Evolutionary conservation across 2,888 invertebrate genomes (phyloP).

Genomic region (Anaspis maculata): DNA sequence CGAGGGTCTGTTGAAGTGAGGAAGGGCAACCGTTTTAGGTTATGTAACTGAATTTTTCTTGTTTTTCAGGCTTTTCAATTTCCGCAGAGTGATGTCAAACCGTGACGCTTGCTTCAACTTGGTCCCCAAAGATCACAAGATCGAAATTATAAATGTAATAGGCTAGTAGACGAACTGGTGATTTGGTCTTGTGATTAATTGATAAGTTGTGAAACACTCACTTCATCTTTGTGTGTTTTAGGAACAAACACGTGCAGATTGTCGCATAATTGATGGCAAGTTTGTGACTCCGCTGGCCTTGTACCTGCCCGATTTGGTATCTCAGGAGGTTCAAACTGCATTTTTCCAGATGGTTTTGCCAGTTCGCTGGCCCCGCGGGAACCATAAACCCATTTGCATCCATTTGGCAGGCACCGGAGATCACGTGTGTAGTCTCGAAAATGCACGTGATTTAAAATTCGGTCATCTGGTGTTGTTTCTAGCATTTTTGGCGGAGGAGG

Average conservation of each 20-base stretch:
- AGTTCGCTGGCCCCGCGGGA: slow-evolving; percentile 60
- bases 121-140: slow-evolving; percentile 73
- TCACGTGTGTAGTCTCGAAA: slow-evolving; percentile 56
- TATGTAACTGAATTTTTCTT: neutral
- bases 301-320: slow-evolving; percentile 79
- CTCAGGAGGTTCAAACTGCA: slow-evolving; percentile 72
- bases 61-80: slow-evolving; percentile 76
- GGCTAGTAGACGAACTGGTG: slow-evolving; percentile 9
- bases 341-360: slow-evolving; percentile 81
- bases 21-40: neutral
- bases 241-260: slow-evolving; percentile 68
- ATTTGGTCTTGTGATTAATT: too few species aligned
- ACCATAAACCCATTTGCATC: slow-evolving; percentile 76
- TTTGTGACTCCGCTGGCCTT: slow-evolving; percentile 78
- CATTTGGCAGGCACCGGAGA: slow-evolving; percentile 98
- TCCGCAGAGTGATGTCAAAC: slow-evolving; percentile 78
- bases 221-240: slow-evolving; percentile 40
- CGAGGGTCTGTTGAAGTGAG: slow-evolving; percentile 72
- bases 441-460: neutral
- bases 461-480: slow-evolving; percentile 19
- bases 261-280: slow-evolving; percentile 73
- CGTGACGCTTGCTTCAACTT: slow-evolving; percentile 75
- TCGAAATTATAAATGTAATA: slow-evolving; percentile 75
- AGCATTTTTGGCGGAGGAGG: slow-evolving; percentile 88
- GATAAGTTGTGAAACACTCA: slow-evolving; percentile 2